phyloP scores from a whole-genome alignment of 2,888 invertebrate species.

The Podotricha telesiphe region DNA sequence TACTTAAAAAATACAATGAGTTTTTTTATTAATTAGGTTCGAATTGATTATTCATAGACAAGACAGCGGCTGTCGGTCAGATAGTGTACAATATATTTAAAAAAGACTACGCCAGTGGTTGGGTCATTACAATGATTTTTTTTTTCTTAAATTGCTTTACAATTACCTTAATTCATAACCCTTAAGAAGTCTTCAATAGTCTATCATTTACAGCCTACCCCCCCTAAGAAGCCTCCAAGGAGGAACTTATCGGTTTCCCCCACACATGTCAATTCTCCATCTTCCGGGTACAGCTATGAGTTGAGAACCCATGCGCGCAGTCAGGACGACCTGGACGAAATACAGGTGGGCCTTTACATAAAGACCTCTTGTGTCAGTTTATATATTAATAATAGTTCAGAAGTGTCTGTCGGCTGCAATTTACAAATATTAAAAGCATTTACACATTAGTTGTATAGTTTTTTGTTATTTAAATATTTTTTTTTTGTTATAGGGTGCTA shows the following conservation, averaged over 20 bases:
- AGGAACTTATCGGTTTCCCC: conserved; percentile 94
- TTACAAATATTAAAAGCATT: too few species aligned
- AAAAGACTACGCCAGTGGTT: not conserved
- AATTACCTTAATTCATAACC: conserved; percentile 8
- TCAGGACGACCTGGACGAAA: conserved; percentile 88
- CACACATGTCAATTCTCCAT: conserved; percentile 87
- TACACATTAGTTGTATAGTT: too few species aligned
- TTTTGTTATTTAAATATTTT: too few species aligned
- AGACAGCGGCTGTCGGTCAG: too few species aligned
- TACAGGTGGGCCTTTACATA: conserved; percentile 67
- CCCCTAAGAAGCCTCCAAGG: conserved; percentile 95
- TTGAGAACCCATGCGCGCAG: conserved; percentile 86
- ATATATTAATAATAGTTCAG: not conserved
- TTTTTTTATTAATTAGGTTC: too few species aligned
- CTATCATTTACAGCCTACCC: conserved; percentile 86
- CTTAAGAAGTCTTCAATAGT: conserved; percentile 35
- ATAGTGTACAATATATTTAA: too few species aligned
- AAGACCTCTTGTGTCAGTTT: not conserved
- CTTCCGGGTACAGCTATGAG: conserved; percentile 84
- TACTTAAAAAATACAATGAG: too few species aligned
- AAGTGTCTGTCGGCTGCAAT: not conserved
- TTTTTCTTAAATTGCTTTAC: not conserved
- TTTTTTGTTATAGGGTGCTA: conserved; percentile 77
- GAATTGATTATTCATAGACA: too few species aligned
- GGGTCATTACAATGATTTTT: not conserved